Evolutionary conservation across 2,113 vertebrate species (phyloP).

Genomic region (Pungitius pungitius): DNA sequence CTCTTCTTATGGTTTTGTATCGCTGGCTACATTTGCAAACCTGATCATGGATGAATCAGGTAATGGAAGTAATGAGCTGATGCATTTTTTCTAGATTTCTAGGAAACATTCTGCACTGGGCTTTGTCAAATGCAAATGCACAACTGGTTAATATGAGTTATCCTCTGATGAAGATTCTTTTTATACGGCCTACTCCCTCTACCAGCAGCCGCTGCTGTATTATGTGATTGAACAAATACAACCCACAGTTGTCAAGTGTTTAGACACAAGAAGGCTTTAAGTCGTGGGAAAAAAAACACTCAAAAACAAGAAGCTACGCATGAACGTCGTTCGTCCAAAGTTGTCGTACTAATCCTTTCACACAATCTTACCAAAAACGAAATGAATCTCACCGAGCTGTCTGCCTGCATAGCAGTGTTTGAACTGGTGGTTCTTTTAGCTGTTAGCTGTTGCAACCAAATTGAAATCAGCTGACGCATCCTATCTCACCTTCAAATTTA

Average conservation of each 20-base stretch:
- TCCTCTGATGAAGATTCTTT: background rate
- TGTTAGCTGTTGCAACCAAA: no score
- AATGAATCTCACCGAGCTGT: background rate
- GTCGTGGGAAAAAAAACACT: no score
- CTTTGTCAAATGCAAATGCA: background rate
- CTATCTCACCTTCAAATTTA: no score
- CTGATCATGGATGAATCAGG: background rate
- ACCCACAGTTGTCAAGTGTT: background rate
- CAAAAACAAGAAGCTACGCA: background rate
- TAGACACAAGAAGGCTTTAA: background rate
- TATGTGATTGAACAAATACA: background rate
- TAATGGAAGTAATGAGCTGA: background rate
- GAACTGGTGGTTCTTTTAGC: no score
- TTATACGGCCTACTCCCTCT: background rate
- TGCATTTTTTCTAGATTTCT: background rate
- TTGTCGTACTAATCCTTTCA: background rate
- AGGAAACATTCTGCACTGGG: background rate
- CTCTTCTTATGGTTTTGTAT: conserved; percentile 18
- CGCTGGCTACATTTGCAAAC: background rate
- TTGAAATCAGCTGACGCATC: background rate
- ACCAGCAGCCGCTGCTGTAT: no score
- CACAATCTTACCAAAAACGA: background rate
- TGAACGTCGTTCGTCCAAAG: background rate
- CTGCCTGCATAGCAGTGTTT: background rate
- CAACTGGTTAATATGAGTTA: background rate